Percentiles rank a stretch among this genome's conserved stretches.
phyloP scores from a whole-genome alignment of 2,888 invertebrate genomes.

The Lepidocyrtoides sp. region DNA sequence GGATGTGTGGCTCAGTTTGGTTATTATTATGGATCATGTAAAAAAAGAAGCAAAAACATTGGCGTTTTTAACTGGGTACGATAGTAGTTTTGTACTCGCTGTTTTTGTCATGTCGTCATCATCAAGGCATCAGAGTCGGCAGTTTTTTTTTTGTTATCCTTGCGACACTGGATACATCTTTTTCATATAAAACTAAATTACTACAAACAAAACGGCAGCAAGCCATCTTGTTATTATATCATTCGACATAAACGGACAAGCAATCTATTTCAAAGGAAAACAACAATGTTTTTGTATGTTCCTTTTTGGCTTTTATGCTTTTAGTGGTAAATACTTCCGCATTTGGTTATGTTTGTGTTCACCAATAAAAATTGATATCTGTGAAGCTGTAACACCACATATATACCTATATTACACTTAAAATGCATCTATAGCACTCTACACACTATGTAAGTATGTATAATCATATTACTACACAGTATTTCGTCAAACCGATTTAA shows the following conservation, averaged over 20 bases:
- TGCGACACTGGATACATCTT: not conserved
- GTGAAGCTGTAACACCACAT: too few relatives aligned
- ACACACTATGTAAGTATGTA: too few relatives aligned
- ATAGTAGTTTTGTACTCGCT: constrained; percentile 16
- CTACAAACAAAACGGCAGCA: not conserved
- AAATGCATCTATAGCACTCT: too few relatives aligned
- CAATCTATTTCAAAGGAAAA: not conserved
- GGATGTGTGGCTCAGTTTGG: not conserved
- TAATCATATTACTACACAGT: not conserved
- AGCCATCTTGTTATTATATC: not conserved
- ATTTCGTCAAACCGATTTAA: constrained; percentile 48
- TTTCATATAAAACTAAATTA: not conserved
- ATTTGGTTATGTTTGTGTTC: not conserved
- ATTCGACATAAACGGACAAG: not conserved
- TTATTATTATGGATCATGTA: not conserved
- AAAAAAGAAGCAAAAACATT: not conserved
- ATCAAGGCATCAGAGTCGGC: constrained; percentile 29
- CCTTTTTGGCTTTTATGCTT: constrained; percentile 1
- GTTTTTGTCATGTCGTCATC: constrained; percentile 18
- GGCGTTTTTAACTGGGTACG: not conserved
- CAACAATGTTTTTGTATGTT: not conserved
- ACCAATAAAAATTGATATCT: not conserved
- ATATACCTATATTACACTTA: too few relatives aligned
- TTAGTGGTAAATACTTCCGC: constrained; percentile 37
- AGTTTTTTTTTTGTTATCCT: constrained; percentile 15